phyloP scores from a whole-genome alignment of 2,888 invertebrate genomes.

The Mystacides longicornis region DNA sequence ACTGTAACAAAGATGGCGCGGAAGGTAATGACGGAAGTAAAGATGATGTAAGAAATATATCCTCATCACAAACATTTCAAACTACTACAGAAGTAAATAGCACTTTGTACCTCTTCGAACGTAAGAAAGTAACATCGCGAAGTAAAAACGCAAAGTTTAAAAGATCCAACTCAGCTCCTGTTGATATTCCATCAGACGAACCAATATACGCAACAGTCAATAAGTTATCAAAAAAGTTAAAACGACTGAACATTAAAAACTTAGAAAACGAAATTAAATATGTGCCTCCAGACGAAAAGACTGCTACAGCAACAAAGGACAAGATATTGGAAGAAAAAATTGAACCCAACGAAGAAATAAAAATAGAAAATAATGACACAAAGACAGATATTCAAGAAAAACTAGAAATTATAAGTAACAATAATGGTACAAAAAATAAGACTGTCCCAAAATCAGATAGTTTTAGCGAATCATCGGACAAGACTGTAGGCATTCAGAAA shows the following conservation, averaged over 20 bases:
- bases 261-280: constrained; percentile 46
- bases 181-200: constrained; percentile 42
- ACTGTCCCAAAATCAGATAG: constrained; percentile 26
- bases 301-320: too few relatives aligned
- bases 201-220: constrained; percentile 49
- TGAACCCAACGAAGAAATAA: constrained; percentile 5
- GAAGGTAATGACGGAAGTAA: not conserved
- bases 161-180: constrained; percentile 46
- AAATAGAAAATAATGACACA: not conserved
- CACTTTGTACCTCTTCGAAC: constrained; percentile 46
- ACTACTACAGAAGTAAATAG: constrained; percentile 47
- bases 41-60: not conserved
- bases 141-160: constrained; percentile 42
- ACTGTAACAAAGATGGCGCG: not conserved
- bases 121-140: constrained; percentile 40
- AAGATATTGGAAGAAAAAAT: constrained; percentile 1
- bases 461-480: constrained; percentile 21
- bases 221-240: constrained; percentile 45
- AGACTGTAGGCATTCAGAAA: constrained; percentile 14
- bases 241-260: constrained; percentile 43
- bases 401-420: not conserved
- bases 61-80: constrained; percentile 32
- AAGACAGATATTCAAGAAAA: not conserved
- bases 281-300: constrained; percentile 30
- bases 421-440: constrained; percentile 15